A percentile compares a stretch with the other conserved stretches of the same genome.
These are phyloP conservation scores for Pachycephala philippinensis DNA, from an alignment of 2,113 vertebrate genomes.

Conservation along the genomic window DNA sequence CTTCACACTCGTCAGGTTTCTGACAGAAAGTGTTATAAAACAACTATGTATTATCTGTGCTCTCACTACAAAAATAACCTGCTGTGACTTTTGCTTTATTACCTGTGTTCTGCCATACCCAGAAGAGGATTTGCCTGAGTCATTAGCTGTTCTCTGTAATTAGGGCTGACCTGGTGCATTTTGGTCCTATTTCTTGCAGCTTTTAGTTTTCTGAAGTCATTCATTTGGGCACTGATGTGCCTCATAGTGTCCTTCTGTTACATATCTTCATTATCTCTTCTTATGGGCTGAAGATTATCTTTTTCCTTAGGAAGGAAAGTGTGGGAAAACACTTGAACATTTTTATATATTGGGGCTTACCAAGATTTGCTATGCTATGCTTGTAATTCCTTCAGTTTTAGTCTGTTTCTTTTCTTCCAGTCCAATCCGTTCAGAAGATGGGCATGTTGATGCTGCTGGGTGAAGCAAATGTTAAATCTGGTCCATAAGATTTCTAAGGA, in stretches of 20 bases:
- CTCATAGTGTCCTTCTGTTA: not conserved
- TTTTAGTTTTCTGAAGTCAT: not conserved
- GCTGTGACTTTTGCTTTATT: not conserved
- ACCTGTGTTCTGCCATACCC: not conserved
- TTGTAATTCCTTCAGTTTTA: not conserved
- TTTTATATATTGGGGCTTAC: not conserved
- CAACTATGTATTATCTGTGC: not conserved
- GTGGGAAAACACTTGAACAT: not conserved
- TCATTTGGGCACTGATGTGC: not conserved
- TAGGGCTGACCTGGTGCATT: not conserved
- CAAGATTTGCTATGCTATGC: not conserved
- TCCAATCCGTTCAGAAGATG: not conserved
- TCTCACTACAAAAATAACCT: not conserved
- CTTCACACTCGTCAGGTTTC: not conserved
- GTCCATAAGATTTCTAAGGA: not conserved
- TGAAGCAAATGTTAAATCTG: not conserved
- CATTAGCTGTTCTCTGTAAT: slow-evolving; percentile 13
- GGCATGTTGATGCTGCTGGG: not conserved
- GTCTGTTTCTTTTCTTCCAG: not conserved
- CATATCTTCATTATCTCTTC: not conserved
- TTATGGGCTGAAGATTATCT: not conserved
- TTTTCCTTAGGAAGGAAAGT: not conserved
- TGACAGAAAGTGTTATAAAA: not conserved
- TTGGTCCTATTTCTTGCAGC: not conserved
- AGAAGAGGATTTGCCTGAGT: not conserved